These are phyloP conservation scores for Mesaphorura yosii DNA, from an alignment of 1,140 invertebrate species.

Conservation along the genomic window DNA sequence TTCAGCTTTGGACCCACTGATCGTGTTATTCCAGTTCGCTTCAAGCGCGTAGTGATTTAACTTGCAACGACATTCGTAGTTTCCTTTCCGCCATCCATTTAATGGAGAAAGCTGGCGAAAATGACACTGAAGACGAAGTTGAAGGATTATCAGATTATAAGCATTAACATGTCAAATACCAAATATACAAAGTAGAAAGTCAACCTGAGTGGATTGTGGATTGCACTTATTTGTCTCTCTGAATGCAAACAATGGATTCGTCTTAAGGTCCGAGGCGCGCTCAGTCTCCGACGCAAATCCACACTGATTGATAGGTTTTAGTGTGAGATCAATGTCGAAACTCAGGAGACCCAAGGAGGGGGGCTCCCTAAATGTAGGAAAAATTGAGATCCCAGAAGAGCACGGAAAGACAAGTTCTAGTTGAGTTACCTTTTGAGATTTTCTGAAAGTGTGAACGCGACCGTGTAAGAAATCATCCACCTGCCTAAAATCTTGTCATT, in stretches of 20 bases:
- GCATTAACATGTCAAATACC: neutral
- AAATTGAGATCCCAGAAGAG: neutral
- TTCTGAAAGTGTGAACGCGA: neutral
- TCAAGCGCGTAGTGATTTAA: neutral
- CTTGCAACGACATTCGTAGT: slow-evolving; percentile 27
- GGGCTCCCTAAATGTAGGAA: neutral
- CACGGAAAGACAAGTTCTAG: neutral
- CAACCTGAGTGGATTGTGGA: neutral
- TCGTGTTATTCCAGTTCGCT: slow-evolving; percentile 1
- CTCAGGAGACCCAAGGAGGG: slow-evolving; percentile 6
- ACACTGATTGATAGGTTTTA: slow-evolving; percentile 27
- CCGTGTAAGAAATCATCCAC: neutral
- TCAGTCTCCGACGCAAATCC: slow-evolving; percentile 13
- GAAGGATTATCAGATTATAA: neutral
- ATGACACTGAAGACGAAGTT: slow-evolving; percentile 15
- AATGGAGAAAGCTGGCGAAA: slow-evolving; percentile 7
- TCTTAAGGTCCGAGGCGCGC: neutral
- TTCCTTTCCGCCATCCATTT: slow-evolving; percentile 17
- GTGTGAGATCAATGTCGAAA: slow-evolving; percentile 23
- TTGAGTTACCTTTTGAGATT: neutral
- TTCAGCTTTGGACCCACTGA: slow-evolving; percentile 2
- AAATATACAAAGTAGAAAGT: neutral
- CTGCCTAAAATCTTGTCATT: neutral
- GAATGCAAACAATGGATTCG: slow-evolving; percentile 24
- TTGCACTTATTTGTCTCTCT: slow-evolving; percentile 30